phyloP scores from a whole-genome alignment of 2,888 invertebrate species.

The Prosapia bicincta region DNA sequence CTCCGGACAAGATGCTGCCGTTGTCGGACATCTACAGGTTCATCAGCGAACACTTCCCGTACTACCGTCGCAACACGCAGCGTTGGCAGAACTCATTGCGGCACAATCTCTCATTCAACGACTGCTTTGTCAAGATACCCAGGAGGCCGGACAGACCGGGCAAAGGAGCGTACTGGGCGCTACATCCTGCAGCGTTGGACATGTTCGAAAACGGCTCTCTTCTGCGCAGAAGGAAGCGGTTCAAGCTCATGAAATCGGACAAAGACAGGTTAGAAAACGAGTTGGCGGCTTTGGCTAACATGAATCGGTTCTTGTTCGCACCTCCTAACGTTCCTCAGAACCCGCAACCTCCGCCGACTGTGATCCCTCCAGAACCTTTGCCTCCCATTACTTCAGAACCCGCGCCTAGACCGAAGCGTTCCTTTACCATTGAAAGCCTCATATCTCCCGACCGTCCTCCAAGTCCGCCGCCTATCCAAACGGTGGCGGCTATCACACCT shows the following conservation, averaged over 20 bases:
- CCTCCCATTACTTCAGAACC: conserved; percentile 37
- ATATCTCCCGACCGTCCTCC: conserved; percentile 42
- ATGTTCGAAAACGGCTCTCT: conserved; percentile 89
- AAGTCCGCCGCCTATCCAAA: conserved; percentile 16
- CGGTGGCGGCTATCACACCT: conserved; percentile 2
- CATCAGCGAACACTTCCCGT: conserved; percentile 88
- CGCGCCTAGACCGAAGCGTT: conserved; percentile 35
- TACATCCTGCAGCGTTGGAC: conserved; percentile 73
- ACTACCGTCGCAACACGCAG: conserved; percentile 79
- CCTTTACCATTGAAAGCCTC: conserved; percentile 44
- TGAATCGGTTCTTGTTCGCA: conserved; percentile 34
- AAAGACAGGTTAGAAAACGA: conserved; percentile 33
- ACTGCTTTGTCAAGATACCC: conserved; percentile 92
- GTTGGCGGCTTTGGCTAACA: conserved; percentile 25
- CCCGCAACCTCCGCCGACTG: conserved; percentile 26
- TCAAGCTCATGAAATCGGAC: conserved; percentile 41
- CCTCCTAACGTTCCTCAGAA: conserved; percentile 33
- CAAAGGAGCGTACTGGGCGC: conserved; percentile 82
- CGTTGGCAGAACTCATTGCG: conserved; percentile 74
- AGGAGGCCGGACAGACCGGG: conserved; percentile 73
- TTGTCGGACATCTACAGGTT: conserved; percentile 88
- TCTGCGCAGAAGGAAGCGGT: conserved; percentile 72
- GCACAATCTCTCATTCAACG: conserved; percentile 94
- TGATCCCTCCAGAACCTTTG: conserved; percentile 6
- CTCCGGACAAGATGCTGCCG: conserved; percentile 93